Percentiles rank a stretch among this genome's conserved stretches.
Conservation (phyloP, 2,797 vertebrate species). For the Propithecus deckenii region DNA sequence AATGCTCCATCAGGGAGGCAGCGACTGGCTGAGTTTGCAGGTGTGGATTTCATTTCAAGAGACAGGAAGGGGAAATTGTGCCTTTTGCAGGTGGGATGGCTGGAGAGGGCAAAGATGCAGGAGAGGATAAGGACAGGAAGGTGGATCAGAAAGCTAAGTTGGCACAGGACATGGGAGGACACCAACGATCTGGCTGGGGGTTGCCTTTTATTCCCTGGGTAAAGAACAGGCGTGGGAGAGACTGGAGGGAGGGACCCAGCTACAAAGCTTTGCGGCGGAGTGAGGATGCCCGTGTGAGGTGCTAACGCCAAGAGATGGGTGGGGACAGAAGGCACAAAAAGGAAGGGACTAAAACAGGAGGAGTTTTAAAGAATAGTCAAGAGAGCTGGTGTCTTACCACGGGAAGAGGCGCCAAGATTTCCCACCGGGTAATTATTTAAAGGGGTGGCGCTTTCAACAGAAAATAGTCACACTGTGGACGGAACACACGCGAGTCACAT, state of each 20-base stretch:
- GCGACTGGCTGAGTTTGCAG: not conserved
- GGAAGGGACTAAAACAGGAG: not conserved
- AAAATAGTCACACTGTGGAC: not conserved
- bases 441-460: not conserved
- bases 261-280: not conserved
- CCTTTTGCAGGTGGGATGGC: not conserved
- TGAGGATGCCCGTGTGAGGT: fast-evolving
- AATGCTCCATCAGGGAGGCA: not conserved
- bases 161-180: not conserved
- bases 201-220: not conserved
- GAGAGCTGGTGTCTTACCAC: not conserved
- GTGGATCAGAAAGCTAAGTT: not conserved
- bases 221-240: not conserved
- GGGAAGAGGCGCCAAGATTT: not conserved
- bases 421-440: not conserved
- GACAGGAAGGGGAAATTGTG: not conserved
- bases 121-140: not conserved
- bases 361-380: not conserved
- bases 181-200: fast-evolving
- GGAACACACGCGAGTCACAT: too few species aligned
- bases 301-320: not conserved
- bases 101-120: too few species aligned
- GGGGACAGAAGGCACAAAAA: not conserved
- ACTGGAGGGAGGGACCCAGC: not conserved
- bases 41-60: not conserved